These are phyloP conservation scores for Brachyistius frenatus DNA, from an alignment of 2,113 vertebrate genomes.

Conservation along the genomic window DNA sequence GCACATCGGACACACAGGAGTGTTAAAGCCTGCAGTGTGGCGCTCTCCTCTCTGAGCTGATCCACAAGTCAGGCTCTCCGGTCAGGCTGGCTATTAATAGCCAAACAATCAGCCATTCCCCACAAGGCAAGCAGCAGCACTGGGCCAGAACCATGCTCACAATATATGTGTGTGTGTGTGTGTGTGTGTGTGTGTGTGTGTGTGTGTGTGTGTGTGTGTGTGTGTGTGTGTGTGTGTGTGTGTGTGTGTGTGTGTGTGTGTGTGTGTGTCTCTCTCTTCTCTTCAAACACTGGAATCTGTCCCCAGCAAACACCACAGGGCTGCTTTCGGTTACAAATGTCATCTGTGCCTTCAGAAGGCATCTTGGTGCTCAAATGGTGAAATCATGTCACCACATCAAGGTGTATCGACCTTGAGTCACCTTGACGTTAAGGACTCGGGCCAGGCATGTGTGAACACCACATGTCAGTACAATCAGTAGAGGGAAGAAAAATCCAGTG, in stretches of 20 bases:
- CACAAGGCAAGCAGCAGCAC: conserved; percentile 56
- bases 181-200: background rate
- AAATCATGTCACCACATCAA: background rate
- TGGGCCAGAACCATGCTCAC: conserved; percentile 40
- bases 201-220: background rate
- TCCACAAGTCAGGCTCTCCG: conserved; percentile 57
- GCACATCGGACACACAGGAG: conserved; percentile 8
- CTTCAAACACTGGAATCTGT: background rate
- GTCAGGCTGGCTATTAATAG: conserved; percentile 77
- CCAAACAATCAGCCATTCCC: conserved; percentile 72
- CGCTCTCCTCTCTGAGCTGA: conserved; percentile 44
- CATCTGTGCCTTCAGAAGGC: conserved; percentile 8
- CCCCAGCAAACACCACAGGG: conserved; percentile 14
- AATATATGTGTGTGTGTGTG: background rate
- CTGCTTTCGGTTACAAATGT: conserved; percentile 33
- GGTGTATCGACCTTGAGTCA: conserved; percentile 16
- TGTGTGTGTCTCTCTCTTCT: background rate
- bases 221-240: background rate
- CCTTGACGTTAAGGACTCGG: background rate
- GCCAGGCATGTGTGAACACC: background rate
- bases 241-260: background rate
- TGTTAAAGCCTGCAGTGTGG: conserved; percentile 36
- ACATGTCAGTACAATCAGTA: too few relatives aligned
- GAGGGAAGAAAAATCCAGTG: too few relatives aligned
- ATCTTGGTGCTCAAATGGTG: background rate